A percentile compares a stretch with the other conserved stretches of the same genome.
Conservation (phyloP, 2,797 vertebrate species). For the Tenualosa ilisha region DNA sequence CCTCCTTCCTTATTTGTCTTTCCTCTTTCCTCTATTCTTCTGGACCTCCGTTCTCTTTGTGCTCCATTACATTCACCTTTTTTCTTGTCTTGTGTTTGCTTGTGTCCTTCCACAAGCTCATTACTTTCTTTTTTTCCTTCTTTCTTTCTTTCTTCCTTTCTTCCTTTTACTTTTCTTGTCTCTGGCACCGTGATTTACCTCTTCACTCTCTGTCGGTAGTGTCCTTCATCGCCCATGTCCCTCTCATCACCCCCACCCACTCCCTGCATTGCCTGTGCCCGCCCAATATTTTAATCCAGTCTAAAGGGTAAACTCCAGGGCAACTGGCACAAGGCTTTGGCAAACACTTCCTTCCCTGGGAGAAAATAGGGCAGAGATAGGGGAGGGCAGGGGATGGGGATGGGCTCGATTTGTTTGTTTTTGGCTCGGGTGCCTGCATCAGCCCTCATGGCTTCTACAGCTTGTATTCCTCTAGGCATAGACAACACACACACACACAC, state of each 20-base stretch:
- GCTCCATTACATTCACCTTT: not conserved
- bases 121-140: not conserved
- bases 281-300: constrained; percentile 31
- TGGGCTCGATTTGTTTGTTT: not conserved
- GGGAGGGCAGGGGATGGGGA: not conserved
- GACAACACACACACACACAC: not conserved
- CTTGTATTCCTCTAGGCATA: not conserved
- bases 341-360: not conserved
- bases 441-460: not conserved
- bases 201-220: not conserved
- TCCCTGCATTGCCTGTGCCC: not conserved
- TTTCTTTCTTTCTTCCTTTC: not conserved
- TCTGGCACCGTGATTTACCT: not conserved
- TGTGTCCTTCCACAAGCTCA: not conserved
- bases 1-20: not conserved
- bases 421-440: not conserved
- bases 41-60: not conserved
- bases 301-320: not conserved
- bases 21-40: not conserved
- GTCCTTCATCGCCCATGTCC: not conserved
- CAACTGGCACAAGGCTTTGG: constrained; percentile 8
- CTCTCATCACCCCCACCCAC: not conserved
- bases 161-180: not conserved
- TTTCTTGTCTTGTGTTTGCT: not conserved
- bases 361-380: constrained; percentile 18